Evolutionary conservation across 1,140 invertebrate genomes (phyloP).

Genomic region (Drosophila seguyi): DNA sequence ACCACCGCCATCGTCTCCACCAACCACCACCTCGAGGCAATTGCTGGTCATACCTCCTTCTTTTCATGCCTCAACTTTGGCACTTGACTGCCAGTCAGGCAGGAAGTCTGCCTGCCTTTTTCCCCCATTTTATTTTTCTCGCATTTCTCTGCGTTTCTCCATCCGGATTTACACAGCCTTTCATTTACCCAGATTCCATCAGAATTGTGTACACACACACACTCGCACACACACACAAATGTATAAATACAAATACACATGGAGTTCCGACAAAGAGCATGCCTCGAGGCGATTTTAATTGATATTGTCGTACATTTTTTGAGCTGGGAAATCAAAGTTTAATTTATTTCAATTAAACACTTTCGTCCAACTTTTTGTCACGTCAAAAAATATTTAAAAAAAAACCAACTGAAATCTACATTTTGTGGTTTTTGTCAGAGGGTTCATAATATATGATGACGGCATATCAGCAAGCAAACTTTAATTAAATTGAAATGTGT

Average conservation of each 20-base stretch:
- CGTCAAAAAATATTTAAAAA: conserved; percentile 2
- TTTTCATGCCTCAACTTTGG: conserved; percentile 65
- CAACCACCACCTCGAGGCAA: conserved; percentile 24
- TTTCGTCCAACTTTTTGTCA: conserved; percentile 21
- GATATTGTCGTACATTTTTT: conserved; percentile 35
- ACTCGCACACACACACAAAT: conserved; percentile 1
- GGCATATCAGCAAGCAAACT: conserved; percentile 16
- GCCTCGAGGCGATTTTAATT: conserved; percentile 43
- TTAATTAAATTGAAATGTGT: conserved; percentile 16
- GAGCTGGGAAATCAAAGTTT: conserved; percentile 45
- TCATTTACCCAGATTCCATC: conserved; percentile 48
- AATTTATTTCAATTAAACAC: conserved; percentile 64
- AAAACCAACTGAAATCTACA: not conserved
- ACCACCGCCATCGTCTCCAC: conserved; percentile 14
- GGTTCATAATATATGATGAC: conserved; percentile 32
- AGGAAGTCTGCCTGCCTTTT: conserved; percentile 14
- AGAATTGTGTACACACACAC: conserved; percentile 4
- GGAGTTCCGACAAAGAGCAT: conserved; percentile 22
- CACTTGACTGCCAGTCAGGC: conserved; percentile 70
- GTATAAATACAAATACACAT: conserved; percentile 15
- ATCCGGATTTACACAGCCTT: conserved; percentile 51
- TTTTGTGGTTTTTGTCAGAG: conserved; percentile 2
- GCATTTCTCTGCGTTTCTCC: conserved; percentile 28
- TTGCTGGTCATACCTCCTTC: conserved; percentile 26
- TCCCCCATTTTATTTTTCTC: conserved; percentile 23